phyloP scores from a whole-genome alignment of 2,797 vertebrate species.

The Hephaestus fuliginosus region DNA sequence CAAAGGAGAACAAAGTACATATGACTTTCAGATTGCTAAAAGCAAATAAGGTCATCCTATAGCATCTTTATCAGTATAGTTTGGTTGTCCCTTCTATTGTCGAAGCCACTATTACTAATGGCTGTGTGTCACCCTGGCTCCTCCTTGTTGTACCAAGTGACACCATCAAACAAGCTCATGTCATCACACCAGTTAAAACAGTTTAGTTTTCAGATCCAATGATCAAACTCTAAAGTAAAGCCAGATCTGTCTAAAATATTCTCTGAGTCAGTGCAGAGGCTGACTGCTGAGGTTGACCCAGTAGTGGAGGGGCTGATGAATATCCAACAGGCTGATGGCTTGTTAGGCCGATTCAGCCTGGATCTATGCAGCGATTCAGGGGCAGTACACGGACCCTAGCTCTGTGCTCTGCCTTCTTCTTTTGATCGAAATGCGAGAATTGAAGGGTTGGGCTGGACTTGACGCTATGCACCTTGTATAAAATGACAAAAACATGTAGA shows the following conservation, averaged over 20 bases:
- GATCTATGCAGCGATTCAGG: conserved; percentile 24
- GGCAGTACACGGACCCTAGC: background rate
- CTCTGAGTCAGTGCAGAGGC: background rate
- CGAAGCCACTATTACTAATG: background rate
- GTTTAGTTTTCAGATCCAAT: background rate
- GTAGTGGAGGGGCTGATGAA: conserved; percentile 5
- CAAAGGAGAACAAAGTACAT: background rate
- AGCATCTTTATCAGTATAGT: background rate
- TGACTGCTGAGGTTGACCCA: background rate
- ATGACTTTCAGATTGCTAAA: background rate
- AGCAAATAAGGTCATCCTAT: background rate
- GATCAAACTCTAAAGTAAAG: background rate
- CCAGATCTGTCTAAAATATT: background rate
- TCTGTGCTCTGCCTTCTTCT: background rate
- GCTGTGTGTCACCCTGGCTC: background rate
- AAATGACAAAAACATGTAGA: background rate
- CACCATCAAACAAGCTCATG: conserved; percentile 2
- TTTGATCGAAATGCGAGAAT: background rate
- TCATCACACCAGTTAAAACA: conserved; percentile 3
- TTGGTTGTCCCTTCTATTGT: background rate
- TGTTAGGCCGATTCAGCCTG: conserved; percentile 23
- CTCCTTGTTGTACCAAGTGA: background rate
- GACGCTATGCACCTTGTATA: background rate
- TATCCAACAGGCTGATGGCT: conserved; percentile 13
- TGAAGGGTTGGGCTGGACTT: background rate